phyloP scores from a whole-genome alignment of 2,113 vertebrate species.

The Garra rufa region DNA sequence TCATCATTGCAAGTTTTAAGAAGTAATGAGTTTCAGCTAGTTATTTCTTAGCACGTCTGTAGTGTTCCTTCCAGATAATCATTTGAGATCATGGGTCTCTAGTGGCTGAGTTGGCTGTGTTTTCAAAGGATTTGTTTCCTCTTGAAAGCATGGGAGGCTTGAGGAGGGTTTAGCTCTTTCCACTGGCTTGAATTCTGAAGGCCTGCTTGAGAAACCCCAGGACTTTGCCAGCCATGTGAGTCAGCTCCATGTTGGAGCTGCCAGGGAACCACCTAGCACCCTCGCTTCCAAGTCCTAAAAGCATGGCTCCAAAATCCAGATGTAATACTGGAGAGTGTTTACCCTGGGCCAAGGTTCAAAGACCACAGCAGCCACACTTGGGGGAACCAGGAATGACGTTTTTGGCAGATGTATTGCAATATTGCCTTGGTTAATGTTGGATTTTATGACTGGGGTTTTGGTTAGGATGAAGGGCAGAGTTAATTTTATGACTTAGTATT shows the following conservation, averaged over 20 bases:
- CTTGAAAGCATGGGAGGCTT: slow-evolving; percentile 20
- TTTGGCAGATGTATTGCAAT: slow-evolving; percentile 16
- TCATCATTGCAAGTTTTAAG: slow-evolving; percentile 6
- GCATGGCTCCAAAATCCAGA: slow-evolving; percentile 32
- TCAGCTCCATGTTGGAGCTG: slow-evolving; percentile 17
- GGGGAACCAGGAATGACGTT: background rate
- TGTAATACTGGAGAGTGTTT: slow-evolving; percentile 32
- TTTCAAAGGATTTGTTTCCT: slow-evolving; percentile 43
- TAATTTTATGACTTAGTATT: slow-evolving; percentile 11
- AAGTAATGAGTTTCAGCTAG: background rate
- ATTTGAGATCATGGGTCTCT: slow-evolving; percentile 5
- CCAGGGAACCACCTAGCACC: slow-evolving; percentile 32
- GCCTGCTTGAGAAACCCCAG: slow-evolving; percentile 39
- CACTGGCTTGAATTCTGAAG: slow-evolving; percentile 44
- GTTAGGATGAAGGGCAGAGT: background rate
- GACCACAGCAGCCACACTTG: slow-evolving; percentile 24
- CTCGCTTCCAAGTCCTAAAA: slow-evolving; percentile 45
- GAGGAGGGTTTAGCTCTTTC: slow-evolving; percentile 44
- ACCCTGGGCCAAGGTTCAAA: slow-evolving; percentile 11
- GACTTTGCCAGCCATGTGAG: slow-evolving; percentile 46
- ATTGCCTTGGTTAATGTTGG: slow-evolving; percentile 26
- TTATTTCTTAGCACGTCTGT: background rate
- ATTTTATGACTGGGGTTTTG: slow-evolving; percentile 34
- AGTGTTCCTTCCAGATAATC: background rate
- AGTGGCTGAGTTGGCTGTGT: slow-evolving; percentile 37